Conservation (phyloP, 2,797 vertebrate genomes). For the Discoglossus pictus region DNA sequence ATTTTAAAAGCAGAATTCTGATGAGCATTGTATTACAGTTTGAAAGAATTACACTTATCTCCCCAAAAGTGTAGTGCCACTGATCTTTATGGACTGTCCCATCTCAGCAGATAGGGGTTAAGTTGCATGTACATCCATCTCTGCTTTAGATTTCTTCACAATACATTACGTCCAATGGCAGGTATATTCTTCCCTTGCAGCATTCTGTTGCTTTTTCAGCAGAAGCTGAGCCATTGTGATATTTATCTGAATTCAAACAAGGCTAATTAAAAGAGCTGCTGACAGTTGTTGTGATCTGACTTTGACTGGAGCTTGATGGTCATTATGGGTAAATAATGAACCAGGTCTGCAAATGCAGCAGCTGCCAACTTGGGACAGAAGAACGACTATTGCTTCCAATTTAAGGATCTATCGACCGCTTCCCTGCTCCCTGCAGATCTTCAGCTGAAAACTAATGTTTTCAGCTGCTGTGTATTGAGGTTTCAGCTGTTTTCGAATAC, state of each 20-base stretch:
- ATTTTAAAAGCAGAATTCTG: too few relatives aligned
- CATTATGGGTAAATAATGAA: constrained; percentile 96
- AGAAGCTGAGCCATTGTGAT: constrained; percentile 76
- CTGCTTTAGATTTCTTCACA: constrained; percentile 40
- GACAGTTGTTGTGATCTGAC: constrained; percentile 86
- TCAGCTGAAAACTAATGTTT: constrained; percentile 76
- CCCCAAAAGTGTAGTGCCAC: too few relatives aligned
- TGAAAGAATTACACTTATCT: too few relatives aligned
- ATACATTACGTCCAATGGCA: constrained; percentile 55
- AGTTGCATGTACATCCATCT: constrained; percentile 20
- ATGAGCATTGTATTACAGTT: too few relatives aligned
- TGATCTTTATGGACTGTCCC: too few relatives aligned
- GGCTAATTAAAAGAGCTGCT: constrained; percentile 86
- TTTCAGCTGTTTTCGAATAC: constrained; percentile 81
- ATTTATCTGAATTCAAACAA: constrained; percentile 86
- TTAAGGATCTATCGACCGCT: constrained; percentile 80
- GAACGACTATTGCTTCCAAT: constrained; percentile 79
- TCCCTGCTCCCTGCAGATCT: constrained; percentile 76
- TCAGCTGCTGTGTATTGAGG: constrained; percentile 75
- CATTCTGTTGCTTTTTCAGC: constrained; percentile 75
- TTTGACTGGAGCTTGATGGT: constrained; percentile 89
- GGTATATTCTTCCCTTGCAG: constrained; percentile 55
- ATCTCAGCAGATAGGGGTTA: constrained; percentile 31
- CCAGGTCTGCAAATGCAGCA: constrained; percentile 82
- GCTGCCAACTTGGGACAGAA: constrained; percentile 80